Conservation (phyloP, 2,888 invertebrate genomes). For the Lasius fuliginosus region DNA sequence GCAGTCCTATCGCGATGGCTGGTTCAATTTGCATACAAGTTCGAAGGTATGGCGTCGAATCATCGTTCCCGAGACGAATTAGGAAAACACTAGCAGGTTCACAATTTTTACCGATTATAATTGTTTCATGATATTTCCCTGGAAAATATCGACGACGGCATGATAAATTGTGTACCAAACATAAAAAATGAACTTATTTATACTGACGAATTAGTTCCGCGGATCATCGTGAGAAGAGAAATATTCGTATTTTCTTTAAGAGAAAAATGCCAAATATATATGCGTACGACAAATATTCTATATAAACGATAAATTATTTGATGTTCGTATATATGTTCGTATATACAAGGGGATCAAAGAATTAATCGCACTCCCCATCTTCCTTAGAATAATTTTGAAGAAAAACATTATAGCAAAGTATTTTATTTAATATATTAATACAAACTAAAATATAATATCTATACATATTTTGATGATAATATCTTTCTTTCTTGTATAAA, state of each 20-base stretch:
- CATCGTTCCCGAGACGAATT: not conserved
- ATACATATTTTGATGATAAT: slow-evolving; percentile 3
- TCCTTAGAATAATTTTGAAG: not conserved
- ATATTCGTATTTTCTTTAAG: not conserved
- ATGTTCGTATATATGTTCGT: too few relatives aligned
- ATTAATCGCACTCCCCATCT: not conserved
- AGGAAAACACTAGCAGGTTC: not conserved
- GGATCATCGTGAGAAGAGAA: not conserved
- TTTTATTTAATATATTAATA: not conserved
- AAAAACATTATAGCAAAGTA: not conserved
- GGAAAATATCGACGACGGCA: not conserved
- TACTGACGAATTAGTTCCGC: not conserved
- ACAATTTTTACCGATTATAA: not conserved
- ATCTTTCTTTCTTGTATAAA: not conserved
- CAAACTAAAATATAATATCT: not conserved
- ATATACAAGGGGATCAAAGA: not conserved
- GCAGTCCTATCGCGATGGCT: not conserved
- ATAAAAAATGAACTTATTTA: not conserved
- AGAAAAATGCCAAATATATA: not conserved
- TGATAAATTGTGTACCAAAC: not conserved
- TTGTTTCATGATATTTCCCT: not conserved
- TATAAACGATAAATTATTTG: not conserved
- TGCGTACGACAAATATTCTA: not conserved
- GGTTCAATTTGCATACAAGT: not conserved
- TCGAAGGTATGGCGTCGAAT: not conserved